phyloP scores from a whole-genome alignment of 2,888 invertebrate genomes.

The Palloptera scutellata region DNA sequence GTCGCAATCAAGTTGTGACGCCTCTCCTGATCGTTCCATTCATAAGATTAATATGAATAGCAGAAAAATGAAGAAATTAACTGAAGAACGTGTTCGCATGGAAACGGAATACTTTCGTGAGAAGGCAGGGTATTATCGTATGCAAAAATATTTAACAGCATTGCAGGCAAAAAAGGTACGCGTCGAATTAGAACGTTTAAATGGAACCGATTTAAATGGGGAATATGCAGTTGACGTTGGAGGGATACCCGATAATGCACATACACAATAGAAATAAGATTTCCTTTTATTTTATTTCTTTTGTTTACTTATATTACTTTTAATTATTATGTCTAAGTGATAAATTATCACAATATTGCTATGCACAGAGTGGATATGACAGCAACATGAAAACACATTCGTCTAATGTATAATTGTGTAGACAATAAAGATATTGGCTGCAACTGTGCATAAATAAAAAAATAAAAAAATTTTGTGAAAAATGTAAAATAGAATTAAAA shows the following conservation, averaged over 20 bases:
- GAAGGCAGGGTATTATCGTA: conserved; percentile 53
- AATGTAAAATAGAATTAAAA: too few species aligned
- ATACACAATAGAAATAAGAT: conserved; percentile 14
- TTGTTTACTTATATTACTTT: too few species aligned
- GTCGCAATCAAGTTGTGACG: conserved; percentile 38
- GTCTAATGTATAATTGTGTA: too few species aligned
- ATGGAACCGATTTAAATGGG: conserved; percentile 32
- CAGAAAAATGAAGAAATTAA: conserved; percentile 36
- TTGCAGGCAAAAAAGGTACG: conserved; percentile 50
- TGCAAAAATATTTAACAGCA: conserved; percentile 54
- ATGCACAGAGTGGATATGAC: too few species aligned
- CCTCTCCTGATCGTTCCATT: conserved; percentile 21
- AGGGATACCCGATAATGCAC: conserved; percentile 29
- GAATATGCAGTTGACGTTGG: conserved; percentile 35
- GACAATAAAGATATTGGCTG: too few species aligned
- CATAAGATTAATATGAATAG: conserved; percentile 11
- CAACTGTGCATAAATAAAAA: too few species aligned
- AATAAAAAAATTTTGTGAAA: too few species aligned
- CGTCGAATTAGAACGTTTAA: conserved; percentile 39
- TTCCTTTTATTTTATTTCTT: too few species aligned
- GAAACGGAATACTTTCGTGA: conserved; percentile 54
- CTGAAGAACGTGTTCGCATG: conserved; percentile 50
- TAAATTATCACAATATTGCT: too few species aligned
- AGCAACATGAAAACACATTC: too few species aligned
- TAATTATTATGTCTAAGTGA: too few species aligned